A percentile compares a stretch with the other conserved stretches of the same genome.
Evolutionary conservation across 2,113 vertebrate genomes (phyloP).

Genomic region (Phoxinus phoxinus): DNA sequence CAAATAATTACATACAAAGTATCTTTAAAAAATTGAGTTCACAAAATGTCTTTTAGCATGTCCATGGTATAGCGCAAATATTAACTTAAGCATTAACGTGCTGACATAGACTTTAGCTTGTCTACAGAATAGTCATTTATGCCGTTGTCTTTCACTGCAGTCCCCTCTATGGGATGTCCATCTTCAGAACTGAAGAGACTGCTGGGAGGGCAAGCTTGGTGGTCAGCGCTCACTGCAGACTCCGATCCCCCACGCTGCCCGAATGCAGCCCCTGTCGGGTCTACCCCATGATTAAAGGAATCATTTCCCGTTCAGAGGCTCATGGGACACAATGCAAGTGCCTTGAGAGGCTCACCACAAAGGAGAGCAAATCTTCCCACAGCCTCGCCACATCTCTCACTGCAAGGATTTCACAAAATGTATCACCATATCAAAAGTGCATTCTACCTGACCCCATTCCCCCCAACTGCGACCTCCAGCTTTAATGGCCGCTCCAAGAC

Average conservation of each 20-base stretch:
- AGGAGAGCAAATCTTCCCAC: conserved; percentile 76
- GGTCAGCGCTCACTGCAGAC: conserved; percentile 44
- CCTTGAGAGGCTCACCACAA: conserved; percentile 62
- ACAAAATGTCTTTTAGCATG: neutral
- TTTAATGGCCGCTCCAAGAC: conserved; percentile 80
- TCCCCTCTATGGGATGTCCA: conserved; percentile 1
- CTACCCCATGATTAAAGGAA: conserved; percentile 63
- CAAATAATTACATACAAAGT: conserved; percentile 6
- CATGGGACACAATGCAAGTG: conserved; percentile 67
- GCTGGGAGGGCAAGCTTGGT: conserved; percentile 28
- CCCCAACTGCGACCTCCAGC: conserved; percentile 69
- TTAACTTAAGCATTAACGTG: neutral
- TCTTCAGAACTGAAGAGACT: conserved; percentile 30
- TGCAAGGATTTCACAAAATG: conserved; percentile 76
- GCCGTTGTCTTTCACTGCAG: conserved; percentile 16
- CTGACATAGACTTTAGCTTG: conserved; percentile 22
- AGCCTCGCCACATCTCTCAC: conserved; percentile 62
- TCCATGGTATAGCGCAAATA: neutral
- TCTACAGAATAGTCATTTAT: conserved; percentile 8
- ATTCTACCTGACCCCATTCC: conserved; percentile 78
- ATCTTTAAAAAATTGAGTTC: neutral
- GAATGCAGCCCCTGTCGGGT: conserved; percentile 48
- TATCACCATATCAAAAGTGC: conserved; percentile 78
- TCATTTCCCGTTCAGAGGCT: conserved; percentile 57
- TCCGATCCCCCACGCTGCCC: conserved; percentile 40